Conservation (phyloP, 1,140 invertebrate species). For the Stratiolaelaps scimitus region DNA sequence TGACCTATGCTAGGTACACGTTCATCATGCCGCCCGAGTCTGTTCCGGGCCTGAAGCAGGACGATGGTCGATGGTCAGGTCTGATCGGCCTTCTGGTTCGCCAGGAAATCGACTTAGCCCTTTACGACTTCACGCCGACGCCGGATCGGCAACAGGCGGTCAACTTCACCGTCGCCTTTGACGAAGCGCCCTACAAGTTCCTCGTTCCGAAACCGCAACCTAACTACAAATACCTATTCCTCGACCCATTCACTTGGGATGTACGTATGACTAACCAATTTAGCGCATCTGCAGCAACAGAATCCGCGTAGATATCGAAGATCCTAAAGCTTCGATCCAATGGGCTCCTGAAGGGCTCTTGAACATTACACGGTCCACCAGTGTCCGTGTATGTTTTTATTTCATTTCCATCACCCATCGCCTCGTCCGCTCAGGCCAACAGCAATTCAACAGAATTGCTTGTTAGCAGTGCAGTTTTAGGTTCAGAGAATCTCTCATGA, state of each 20-base stretch:
- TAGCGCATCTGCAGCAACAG: no score
- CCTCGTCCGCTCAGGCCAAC: no score
- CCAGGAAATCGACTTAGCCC: conserved; percentile 53
- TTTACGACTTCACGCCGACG: conserved; percentile 56
- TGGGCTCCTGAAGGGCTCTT: no score
- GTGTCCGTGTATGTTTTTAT: no score
- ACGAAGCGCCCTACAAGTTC: conserved; percentile 60
- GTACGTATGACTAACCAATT: conserved; percentile 36
- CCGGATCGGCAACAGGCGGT: conserved; percentile 50
- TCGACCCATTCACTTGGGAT: conserved; percentile 60
- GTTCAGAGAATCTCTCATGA: no score
- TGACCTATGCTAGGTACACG: conserved; percentile 34
- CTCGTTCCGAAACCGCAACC: conserved; percentile 57
- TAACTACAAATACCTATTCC: conserved; percentile 58
- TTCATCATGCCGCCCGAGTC: conserved; percentile 32
- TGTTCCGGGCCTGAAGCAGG: not conserved
- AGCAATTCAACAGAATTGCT: no score
- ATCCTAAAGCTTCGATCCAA: no score
- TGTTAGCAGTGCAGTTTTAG: no score
- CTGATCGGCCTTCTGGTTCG: conserved; percentile 38
- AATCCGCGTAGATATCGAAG: no score
- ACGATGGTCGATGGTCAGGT: conserved; percentile 38
- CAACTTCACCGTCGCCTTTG: conserved; percentile 65
- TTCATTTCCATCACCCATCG: no score
- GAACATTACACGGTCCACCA: no score